phyloP scores from a whole-genome alignment of 2,797 vertebrate species.

The Masticophis lateralis region DNA sequence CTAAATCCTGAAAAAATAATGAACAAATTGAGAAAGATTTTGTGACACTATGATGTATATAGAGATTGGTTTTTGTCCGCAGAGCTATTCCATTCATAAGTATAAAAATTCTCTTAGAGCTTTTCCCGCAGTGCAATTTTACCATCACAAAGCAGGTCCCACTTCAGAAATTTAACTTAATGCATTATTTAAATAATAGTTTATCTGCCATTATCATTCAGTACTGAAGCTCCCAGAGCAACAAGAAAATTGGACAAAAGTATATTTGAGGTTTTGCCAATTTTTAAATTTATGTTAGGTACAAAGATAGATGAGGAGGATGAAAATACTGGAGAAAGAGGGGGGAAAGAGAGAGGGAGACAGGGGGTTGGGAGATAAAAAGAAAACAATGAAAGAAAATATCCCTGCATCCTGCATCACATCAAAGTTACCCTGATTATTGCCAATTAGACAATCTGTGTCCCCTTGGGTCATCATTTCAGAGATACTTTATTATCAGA shows the following conservation, averaged over 20 bases:
- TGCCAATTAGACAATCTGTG: not conserved
- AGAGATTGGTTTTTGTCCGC: not conserved
- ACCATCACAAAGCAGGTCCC: not conserved
- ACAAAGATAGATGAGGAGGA: not conserved
- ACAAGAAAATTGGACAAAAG: not conserved
- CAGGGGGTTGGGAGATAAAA: not conserved
- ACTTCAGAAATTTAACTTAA: not conserved
- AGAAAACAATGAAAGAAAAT: not conserved
- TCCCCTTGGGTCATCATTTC: not conserved
- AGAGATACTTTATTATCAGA: not conserved
- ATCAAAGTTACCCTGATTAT: not conserved
- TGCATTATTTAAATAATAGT: not conserved
- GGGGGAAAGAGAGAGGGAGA: too few relatives aligned
- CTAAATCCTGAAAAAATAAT: constrained; percentile 72
- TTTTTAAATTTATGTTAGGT: not conserved
- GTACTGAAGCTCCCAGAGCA: not conserved
- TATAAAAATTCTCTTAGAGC: not conserved
- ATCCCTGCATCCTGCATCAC: not conserved
- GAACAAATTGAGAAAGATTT: not conserved
- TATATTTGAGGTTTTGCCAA: not conserved
- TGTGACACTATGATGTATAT: not conserved
- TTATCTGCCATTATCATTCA: not conserved
- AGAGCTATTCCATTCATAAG: not conserved
- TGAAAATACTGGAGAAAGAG: too few relatives aligned
- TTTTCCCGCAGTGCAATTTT: not conserved